Evolutionary conservation across 2,888 invertebrate genomes (phyloP), one percentile per base, ranked within the genome.

Genomic region (Emmelina monodactyla): DNA sequence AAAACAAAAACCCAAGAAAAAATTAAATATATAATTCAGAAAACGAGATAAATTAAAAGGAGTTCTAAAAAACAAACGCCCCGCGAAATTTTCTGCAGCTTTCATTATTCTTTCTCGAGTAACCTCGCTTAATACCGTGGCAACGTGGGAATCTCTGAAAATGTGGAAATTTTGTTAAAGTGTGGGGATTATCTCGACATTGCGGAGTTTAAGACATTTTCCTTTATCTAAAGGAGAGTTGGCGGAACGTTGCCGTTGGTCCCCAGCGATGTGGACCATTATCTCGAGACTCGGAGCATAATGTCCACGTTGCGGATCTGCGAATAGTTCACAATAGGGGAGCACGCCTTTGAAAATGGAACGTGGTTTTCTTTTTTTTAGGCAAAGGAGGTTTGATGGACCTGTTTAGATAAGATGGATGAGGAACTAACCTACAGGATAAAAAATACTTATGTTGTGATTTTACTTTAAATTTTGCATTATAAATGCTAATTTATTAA

Each of bases 191-290:
- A 25, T 25, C n/a, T 10, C 37, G 46, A 52, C 49, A 54, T 53
- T 53, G 46, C 50, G 46, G 45, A 51, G 57, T 55, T 57, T 50
- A 60, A 59, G 60, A 61, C 56, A 58, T 66, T 67, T 63, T 55
- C 55, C 59, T 65, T 68, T 70, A 67, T 69, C 64, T 61, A 46
- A 45, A 49, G 49, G 49, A 55, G 66, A 61, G 58, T 60, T 58
- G 58, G 55, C 51, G 57, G 60, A 55, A 58, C 60, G 58, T 64
- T 61, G 61, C 50, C 52, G 48, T 39, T 42, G 49, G 53, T 25
- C 3, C 25, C n/a, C 25, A 11, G 3, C 25, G 25, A 25, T 7
- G 25, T 25, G 11, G n/a, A 10, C n/a, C 49, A 62, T 65, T 69
- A 70, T 67, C 64, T 66, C 50, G 39, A 57, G 54, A 59, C 61